Evolutionary conservation across 2,888 invertebrate genomes (phyloP), one percentile per base, ranked within the genome.

Genomic region (Troglohyphantes excavatus): DNA sequence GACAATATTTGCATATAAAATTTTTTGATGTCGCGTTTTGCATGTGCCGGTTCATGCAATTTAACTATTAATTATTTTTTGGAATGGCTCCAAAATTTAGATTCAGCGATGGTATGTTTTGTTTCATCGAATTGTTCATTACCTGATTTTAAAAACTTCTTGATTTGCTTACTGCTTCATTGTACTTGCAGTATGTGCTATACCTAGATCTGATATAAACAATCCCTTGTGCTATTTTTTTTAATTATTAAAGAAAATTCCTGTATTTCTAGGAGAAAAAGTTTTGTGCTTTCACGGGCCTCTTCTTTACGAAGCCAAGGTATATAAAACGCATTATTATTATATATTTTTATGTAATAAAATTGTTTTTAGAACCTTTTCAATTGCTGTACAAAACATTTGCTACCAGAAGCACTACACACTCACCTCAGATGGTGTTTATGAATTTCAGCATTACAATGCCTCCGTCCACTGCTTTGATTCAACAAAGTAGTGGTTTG

Each of bases 221-320:
- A 39, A 39, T 7, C 39, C 1, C 13, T 39, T 39, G n/a, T n/a
- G n/a, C n/a, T n/a, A n/a, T n/a, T n/a, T n/a, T n/a, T n/a, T n/a
- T n/a, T n/a, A n/a, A n/a, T n/a, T n/a, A n/a, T n/a, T n/a, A n/a
- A n/a, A n/a, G n/a, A n/a, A n/a, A n/a, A n/a, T n/a, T n/a, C n/a
- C n/a, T 53, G 39, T 75, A 9, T 67, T 91, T 92, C 5, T 92
- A 94, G 94, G 94, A 29, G 95, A 95, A 92, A 94, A 94, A 91
- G 98, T 99, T 9, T 94, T 99, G 33, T 99, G 99, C 94, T 99
- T 98, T 93, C 98, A 99, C 94, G 98, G 98, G 0, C 98, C 98
- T 2, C 95, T 98, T 33, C 96, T 99, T 92, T 99, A 99, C 93
- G 98, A 99, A 95, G 98, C 98, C 53, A 99, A 99, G 93, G 94